phyloP scores from a whole-genome alignment of 2,888 invertebrate genomes.

The Reticulitermes lucifugus region DNA sequence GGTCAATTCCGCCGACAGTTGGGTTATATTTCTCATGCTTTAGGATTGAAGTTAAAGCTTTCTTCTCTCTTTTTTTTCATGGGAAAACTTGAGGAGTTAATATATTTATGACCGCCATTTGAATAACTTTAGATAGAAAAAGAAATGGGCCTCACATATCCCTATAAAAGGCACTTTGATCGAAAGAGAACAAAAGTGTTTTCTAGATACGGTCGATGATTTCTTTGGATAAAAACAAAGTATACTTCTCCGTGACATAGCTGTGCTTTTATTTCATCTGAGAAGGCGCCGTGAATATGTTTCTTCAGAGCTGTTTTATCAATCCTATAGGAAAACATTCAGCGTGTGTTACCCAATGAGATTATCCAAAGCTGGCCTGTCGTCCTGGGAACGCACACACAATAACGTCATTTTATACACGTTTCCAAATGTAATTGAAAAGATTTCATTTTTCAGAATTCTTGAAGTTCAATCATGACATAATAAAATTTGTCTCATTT shows the following conservation, averaged over 20 bases:
- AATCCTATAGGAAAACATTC: neutral
- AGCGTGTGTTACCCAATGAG: neutral
- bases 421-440: too few species aligned
- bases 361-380: neutral
- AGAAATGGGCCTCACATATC: slow-evolving; percentile 2
- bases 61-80: neutral
- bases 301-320: neutral
- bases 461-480: too few species aligned
- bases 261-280: neutral
- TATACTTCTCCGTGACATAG: neutral
- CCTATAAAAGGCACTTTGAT: neutral
- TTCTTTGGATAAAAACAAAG: neutral
- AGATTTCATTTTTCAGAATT: too few species aligned
- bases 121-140: neutral
- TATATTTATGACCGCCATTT: slow-evolving; percentile 15
- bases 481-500: too few species aligned
- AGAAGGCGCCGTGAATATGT: neutral
- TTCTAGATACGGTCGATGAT: neutral
- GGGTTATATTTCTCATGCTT: neutral
- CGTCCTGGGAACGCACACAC: neutral
- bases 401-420: too few species aligned
- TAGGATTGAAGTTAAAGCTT: neutral
- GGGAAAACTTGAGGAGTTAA: neutral
- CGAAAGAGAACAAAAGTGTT: neutral
- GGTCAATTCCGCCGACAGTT: neutral